These are phyloP conservation scores for Microtus oregoni DNA, from an alignment of 2,113 vertebrate genomes.

Conservation along the genomic window DNA sequence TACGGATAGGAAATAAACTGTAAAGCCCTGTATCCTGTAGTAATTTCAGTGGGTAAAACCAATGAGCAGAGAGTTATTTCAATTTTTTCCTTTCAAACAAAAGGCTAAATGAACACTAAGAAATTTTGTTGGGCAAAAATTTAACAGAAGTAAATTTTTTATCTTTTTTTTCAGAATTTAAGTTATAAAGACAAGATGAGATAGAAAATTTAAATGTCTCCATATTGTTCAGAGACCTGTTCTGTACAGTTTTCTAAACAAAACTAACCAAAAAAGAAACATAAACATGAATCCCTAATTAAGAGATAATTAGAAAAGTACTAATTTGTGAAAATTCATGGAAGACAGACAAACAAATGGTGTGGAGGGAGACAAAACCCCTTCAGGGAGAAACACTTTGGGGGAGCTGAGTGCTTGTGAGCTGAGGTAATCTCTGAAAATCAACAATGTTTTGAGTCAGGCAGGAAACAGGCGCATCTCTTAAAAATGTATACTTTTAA, in stretches of 20 bases:
- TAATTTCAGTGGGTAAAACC: neutral
- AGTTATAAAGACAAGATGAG: conserved; percentile 8
- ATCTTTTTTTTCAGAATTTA: neutral
- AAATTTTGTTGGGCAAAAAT: neutral
- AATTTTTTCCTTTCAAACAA: neutral
- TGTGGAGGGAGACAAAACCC: neutral
- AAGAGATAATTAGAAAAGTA: neutral
- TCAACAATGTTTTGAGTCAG: neutral
- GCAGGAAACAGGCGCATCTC: neutral
- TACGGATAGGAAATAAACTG: neutral
- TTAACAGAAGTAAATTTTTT: neutral
- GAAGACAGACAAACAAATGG: neutral
- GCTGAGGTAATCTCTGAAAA: neutral
- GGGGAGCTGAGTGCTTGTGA: neutral
- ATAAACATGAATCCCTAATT: neutral
- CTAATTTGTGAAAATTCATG: neutral
- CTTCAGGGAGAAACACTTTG: neutral
- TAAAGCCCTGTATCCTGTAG: neutral
- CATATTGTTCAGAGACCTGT: neutral
- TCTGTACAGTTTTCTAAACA: conserved; percentile 11
- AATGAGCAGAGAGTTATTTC: neutral
- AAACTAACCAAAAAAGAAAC: conserved; percentile 1
- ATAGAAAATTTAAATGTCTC: neutral
- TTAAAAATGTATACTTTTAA: neutral
- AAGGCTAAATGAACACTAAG: neutral